Conservation (phyloP, 2,797 vertebrate species). For the Intellagama lesueurii region DNA sequence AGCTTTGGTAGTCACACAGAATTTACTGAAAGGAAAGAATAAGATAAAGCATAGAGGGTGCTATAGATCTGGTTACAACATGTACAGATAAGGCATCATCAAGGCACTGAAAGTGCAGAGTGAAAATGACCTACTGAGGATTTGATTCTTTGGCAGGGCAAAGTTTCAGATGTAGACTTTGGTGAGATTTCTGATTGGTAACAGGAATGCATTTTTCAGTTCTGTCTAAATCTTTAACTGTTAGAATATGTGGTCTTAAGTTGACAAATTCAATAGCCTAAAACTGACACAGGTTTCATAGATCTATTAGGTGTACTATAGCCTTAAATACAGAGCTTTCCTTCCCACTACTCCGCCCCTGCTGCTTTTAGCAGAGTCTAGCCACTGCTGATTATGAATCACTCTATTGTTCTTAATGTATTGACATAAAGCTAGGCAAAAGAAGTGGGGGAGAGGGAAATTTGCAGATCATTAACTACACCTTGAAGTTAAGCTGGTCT, state of each 20-base stretch:
- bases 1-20: background rate
- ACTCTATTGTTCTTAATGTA: background rate
- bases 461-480: constrained; percentile 43
- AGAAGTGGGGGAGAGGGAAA: constrained; percentile 11
- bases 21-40: background rate
- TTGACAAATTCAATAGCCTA: background rate
- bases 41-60: too few relatives aligned
- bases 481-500: constrained; percentile 53
- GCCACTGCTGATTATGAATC: background rate
- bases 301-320: constrained; percentile 32
- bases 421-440: constrained; percentile 28
- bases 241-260: constrained; percentile 35
- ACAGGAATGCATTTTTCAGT: background rate
- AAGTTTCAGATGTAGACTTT: background rate
- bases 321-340: constrained; percentile 37
- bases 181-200: background rate
- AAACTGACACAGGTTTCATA: constrained; percentile 20
- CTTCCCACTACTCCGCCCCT: background rate
- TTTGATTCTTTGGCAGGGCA: background rate
- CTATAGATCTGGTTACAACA: too few relatives aligned
- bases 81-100: too few relatives aligned
- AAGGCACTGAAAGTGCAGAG: too few relatives aligned
- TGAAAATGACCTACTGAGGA: background rate
- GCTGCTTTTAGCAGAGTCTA: constrained; percentile 1
- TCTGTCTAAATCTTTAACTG: background rate